Conservation (phyloP, 2,888 invertebrate genomes). For the Neuroscelio doddi region DNA sequence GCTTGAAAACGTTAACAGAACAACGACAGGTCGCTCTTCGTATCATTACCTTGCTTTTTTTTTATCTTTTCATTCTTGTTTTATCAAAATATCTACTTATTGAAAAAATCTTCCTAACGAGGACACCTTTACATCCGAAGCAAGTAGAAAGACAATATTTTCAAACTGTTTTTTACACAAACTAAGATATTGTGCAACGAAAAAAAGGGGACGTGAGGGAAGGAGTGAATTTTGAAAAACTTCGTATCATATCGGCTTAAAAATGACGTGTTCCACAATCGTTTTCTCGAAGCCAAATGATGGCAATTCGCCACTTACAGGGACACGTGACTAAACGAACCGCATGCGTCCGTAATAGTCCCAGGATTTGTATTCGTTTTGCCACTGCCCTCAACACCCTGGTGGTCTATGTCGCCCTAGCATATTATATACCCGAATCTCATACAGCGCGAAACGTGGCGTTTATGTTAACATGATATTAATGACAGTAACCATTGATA, state of each 20-base stretch:
- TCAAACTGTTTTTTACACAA: too few species aligned
- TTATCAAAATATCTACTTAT: too few species aligned
- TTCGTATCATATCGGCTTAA: too few species aligned
- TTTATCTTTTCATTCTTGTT: too few species aligned
- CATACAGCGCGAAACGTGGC: constrained; percentile 49
- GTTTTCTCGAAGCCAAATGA: constrained; percentile 55
- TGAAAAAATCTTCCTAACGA: too few species aligned
- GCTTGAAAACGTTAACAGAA: not conserved
- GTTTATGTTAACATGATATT: constrained; percentile 51
- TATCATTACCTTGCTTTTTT: too few species aligned
- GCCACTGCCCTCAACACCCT: constrained; percentile 47
- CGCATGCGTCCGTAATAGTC: constrained; percentile 62
- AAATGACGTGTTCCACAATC: constrained; percentile 13
- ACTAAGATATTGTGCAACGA: too few species aligned
- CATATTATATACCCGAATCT: constrained; percentile 43
- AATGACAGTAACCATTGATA: constrained; percentile 43
- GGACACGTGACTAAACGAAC: constrained; percentile 65
- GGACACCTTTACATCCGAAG: too few species aligned
- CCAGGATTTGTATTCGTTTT: constrained; percentile 55
- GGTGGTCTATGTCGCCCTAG: constrained; percentile 41
- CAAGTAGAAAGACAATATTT: too few species aligned
- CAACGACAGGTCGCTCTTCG: too few species aligned
- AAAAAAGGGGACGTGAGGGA: too few species aligned
- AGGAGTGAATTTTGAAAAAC: too few species aligned
- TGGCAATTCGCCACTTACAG: constrained; percentile 62